phyloP scores from a whole-genome alignment of 2,797 vertebrate genomes.

The Gymnopithys bicolor region DNA sequence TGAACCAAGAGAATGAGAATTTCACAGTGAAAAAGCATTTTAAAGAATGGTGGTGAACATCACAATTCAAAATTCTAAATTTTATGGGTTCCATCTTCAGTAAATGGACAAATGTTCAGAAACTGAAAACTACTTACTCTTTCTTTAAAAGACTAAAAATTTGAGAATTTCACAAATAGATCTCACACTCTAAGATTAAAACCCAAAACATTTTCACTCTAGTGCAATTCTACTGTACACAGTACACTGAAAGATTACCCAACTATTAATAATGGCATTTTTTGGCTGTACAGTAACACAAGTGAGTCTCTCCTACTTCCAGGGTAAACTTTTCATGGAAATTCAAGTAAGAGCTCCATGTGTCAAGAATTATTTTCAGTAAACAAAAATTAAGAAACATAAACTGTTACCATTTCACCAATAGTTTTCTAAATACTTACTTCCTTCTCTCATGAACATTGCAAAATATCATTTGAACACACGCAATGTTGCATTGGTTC shows the following conservation, averaged over 20 bases:
- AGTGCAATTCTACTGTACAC: neutral
- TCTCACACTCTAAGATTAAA: neutral
- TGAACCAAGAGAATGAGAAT: neutral
- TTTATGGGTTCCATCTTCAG: neutral
- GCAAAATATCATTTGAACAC: conserved; percentile 47
- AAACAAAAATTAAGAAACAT: conserved; percentile 49
- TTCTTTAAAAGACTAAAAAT: neutral
- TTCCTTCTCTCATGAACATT: conserved; percentile 61
- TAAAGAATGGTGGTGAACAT: neutral
- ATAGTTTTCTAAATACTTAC: conserved; percentile 46
- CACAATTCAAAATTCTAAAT: neutral
- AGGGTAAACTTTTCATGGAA: neutral
- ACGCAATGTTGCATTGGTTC: conserved; percentile 13
- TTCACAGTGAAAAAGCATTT: neutral
- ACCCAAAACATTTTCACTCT: neutral
- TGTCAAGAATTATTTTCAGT: conserved; percentile 25
- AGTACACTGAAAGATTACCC: neutral
- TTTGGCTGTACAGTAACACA: neutral
- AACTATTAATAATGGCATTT: neutral
- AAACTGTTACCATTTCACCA: conserved; percentile 46
- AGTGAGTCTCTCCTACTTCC: neutral
- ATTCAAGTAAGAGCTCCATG: conserved; percentile 20
- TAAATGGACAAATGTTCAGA: neutral
- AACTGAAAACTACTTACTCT: neutral
- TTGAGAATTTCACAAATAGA: neutral